These are phyloP conservation scores for Pyrrhia umbra DNA, from an alignment of 2,888 invertebrate genomes.

Conservation along the genomic window DNA sequence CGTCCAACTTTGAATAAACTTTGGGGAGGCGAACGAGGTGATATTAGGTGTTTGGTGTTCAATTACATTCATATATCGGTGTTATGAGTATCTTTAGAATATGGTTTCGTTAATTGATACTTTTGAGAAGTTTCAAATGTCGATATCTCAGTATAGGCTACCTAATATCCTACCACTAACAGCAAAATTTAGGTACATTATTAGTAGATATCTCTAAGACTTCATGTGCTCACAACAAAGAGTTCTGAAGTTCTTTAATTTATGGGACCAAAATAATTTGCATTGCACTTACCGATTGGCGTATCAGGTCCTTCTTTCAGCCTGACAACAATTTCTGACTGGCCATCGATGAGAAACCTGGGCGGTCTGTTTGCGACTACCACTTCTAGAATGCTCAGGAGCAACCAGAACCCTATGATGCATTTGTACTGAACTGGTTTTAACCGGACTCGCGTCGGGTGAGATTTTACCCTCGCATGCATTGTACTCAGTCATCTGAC, in stretches of 20 bases:
- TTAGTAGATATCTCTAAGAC: too few species aligned
- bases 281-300: slow-evolving; percentile 92
- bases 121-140: slow-evolving; percentile 26
- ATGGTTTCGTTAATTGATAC: slow-evolving; percentile 31
- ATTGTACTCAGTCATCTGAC: slow-evolving; percentile 81
- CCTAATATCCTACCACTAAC: not conserved
- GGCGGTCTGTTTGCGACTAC: slow-evolving; percentile 94
- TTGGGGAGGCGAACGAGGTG: slow-evolving; percentile 53
- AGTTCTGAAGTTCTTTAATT: too few species aligned
- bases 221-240: too few species aligned
- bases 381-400: slow-evolving; percentile 70
- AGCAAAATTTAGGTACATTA: not conserved
- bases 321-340: slow-evolving; percentile 97
- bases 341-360: slow-evolving; percentile 96
- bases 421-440: slow-evolving; percentile 73
- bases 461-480: slow-evolving; percentile 71
- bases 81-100: slow-evolving; percentile 6
- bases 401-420: slow-evolving; percentile 65
- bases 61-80: slow-evolving; percentile 26
- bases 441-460: slow-evolving; percentile 83
- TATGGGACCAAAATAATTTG: too few species aligned
- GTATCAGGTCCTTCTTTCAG: slow-evolving; percentile 97
- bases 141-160: not conserved
- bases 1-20: slow-evolving; percentile 59
- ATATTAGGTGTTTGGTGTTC: slow-evolving; percentile 26